Base-by-base conservation (phyloP, 2,888 invertebrate species). In the Eupeodes latifasciatus region DNA sequence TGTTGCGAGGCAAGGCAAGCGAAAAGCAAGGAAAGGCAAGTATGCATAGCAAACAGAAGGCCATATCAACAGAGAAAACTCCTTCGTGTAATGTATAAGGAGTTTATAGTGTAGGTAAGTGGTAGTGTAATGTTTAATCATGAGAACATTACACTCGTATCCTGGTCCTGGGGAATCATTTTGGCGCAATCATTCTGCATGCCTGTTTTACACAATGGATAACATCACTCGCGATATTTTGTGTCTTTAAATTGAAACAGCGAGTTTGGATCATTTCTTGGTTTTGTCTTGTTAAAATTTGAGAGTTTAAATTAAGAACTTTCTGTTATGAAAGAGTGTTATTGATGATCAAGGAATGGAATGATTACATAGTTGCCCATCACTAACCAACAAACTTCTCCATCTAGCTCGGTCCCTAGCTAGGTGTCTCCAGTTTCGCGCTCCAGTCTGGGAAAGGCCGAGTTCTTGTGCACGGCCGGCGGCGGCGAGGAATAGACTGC, bases 151-250 rank as follows among this genome's bases (percentile, higher is more conserved):
- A 19, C 40, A 55, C 55, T 53, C 19, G 6, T 19, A 12, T 59
- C 72, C 66, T 27, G 27, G 67, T 81, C 64, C 79, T 71, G 79
- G 79, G 72, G 78, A 88, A 81, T 84, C 77, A 81, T 88, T 84
- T 69, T 88, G 81, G 84, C 49, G 88, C 88, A 88, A 85, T 85
- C 74, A 81, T 88, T 77, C 88, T 61, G 88, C 77, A 75, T 88
- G 88, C 75, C 88, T 81, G 55, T 55, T 75, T 81, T 74, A 79
- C 85, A 85, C 88, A 85, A 88, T 81, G 84, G 66, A 87, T 87
- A 84, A 83, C 87, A 83, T 40, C 40, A 9, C 9, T 5, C 77
- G 77, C 40, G 74, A 74, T 67, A 51, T 86, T 86, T 78, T 57
- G 59, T 77, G 40, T 67, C n/a, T 36, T 69, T 69, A 36, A 51